A percentile compares a stretch with the other conserved stretches of the same genome.
Evolutionary conservation across 2,113 vertebrate species (phyloP).

Genomic region (Gymnobelideus leadbeateri): DNA sequence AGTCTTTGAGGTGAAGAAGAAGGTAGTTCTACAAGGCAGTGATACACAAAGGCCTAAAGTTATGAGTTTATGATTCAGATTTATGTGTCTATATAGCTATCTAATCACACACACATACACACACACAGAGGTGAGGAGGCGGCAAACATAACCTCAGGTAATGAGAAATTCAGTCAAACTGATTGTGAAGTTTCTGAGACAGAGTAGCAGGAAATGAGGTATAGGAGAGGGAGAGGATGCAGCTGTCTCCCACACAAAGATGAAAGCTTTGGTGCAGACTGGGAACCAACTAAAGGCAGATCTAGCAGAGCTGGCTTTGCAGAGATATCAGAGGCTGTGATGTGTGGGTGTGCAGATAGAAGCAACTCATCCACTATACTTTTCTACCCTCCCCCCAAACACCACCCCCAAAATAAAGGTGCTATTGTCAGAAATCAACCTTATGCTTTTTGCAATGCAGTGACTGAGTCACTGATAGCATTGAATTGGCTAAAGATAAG

Average conservation of each 20-base stretch:
- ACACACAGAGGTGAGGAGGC: background rate
- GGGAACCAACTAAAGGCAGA: background rate
- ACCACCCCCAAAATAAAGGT: background rate
- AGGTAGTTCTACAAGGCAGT: background rate
- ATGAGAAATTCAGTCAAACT: background rate
- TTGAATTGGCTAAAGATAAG: background rate
- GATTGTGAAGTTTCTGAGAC: background rate
- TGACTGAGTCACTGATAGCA: background rate
- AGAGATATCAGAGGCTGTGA: background rate
- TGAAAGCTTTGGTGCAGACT: background rate
- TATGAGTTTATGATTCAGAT: background rate
- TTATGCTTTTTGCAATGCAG: background rate
- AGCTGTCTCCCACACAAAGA: background rate
- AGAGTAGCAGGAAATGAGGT: background rate
- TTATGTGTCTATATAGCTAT: background rate
- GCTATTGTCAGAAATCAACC: background rate
- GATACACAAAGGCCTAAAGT: background rate
- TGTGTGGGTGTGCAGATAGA: background rate
- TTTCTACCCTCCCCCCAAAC: background rate
- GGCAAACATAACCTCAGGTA: conserved; percentile 5
- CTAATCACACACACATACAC: background rate
- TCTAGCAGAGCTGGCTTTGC: background rate
- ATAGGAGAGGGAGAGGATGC: background rate
- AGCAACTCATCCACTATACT: background rate
- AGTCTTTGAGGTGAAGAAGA: background rate